These are phyloP conservation scores for Dasysyrphus albostriatus DNA, from an alignment of 2,888 invertebrate genomes.

Conservation along the genomic window DNA sequence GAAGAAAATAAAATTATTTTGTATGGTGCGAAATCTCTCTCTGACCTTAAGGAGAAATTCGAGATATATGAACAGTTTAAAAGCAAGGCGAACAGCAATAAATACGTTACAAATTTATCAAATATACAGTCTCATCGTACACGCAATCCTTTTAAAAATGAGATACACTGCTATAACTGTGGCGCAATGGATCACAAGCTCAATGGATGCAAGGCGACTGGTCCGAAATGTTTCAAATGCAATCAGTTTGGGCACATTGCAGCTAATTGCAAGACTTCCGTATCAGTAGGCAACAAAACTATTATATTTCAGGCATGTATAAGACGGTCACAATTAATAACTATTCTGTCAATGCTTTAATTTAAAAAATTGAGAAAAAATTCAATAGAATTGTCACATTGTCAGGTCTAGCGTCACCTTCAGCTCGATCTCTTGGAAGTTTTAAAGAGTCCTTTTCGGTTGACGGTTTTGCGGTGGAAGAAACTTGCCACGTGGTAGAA, in stretches of 20 bases:
- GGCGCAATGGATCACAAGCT: slow-evolving; percentile 1
- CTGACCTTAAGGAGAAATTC: no score
- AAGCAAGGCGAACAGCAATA: no score
- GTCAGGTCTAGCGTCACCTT: slow-evolving; percentile 4
- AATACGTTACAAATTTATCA: no score
- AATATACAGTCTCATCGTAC: no score
- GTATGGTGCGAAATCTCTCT: no score
- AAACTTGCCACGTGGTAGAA: not conserved
- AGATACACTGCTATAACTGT: not conserved
- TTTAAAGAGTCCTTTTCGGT: slow-evolving; percentile 1
- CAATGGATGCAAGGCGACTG: not conserved
- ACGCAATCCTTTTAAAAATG: no score
- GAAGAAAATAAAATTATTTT: no score
- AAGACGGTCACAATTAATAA: no score
- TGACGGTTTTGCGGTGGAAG: not conserved
- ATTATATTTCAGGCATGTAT: slow-evolving; percentile 13
- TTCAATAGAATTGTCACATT: not conserved
- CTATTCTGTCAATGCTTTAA: slow-evolving; percentile 11
- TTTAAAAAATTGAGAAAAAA: not conserved
- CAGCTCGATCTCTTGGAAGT: slow-evolving; percentile 15
- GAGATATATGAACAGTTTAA: no score
- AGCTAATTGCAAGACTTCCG: slow-evolving; percentile 14
- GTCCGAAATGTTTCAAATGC: no score
- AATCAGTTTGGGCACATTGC: slow-evolving; percentile 43
- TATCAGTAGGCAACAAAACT: not conserved